Percentiles rank a stretch among this genome's conserved stretches.
These are phyloP conservation scores for Aethes cnicana DNA, from an alignment of 2,888 invertebrate species.

Conservation along the genomic window DNA sequence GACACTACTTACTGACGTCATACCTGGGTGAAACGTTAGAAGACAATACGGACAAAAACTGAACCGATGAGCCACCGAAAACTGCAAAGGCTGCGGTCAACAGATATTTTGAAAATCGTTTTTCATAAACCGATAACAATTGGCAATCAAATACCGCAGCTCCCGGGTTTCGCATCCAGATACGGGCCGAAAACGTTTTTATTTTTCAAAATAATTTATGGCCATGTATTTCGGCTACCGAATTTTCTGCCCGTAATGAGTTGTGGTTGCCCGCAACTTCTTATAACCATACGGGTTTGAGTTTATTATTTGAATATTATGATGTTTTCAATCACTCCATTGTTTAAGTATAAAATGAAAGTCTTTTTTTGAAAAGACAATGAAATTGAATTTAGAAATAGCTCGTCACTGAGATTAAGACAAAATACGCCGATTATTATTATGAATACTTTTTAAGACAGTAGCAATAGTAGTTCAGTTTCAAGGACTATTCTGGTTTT, in stretches of 20 bases:
- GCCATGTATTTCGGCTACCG: slow-evolving; percentile 37
- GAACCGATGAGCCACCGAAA: background rate
- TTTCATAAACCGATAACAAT: slow-evolving; percentile 23
- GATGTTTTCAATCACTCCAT: slow-evolving; percentile 48
- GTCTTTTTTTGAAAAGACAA: slow-evolving; percentile 43
- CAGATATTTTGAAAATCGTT: background rate
- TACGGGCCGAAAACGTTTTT: slow-evolving; percentile 59
- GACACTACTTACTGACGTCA: no score
- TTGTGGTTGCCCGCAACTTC: slow-evolving; percentile 43
- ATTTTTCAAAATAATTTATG: slow-evolving; percentile 37
- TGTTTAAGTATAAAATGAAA: slow-evolving; percentile 40
- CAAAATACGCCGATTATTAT: background rate
- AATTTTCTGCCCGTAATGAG: slow-evolving; percentile 35
- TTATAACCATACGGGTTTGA: slow-evolving; percentile 42
- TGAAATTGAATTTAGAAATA: background rate
- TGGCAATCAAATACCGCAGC: slow-evolving; percentile 42
- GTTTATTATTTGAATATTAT: slow-evolving; percentile 19
- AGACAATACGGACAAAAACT: no score
- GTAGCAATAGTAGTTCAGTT: no score
- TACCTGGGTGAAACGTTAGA: no score
- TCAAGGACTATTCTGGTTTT: no score
- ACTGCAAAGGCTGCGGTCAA: slow-evolving; percentile 3
- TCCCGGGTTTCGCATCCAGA: slow-evolving; percentile 59
- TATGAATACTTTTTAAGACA: background rate
- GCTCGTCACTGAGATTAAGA: background rate